Percentiles rank a stretch among this genome's conserved stretches.
Evolutionary conservation across 2,113 vertebrate species (phyloP).

Genomic region (Megaleporinus macrocephalus): DNA sequence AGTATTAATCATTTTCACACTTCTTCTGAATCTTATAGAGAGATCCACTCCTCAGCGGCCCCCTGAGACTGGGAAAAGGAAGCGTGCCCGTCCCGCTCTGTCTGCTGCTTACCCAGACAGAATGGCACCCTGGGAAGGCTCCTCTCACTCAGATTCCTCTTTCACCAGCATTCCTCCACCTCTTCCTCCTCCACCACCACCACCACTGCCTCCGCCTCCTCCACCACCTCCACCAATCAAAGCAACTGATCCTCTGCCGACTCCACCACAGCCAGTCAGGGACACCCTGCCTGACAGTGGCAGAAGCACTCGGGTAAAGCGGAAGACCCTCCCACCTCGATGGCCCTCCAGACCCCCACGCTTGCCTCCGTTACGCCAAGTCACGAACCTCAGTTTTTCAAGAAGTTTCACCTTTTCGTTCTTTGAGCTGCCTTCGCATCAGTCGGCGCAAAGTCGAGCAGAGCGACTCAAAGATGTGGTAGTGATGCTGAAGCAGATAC

Average conservation of each 20-base stretch:
- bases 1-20: no score
- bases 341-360: slow-evolving; percentile 55
- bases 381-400: slow-evolving; percentile 80
- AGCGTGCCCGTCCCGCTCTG: slow-evolving; percentile 43
- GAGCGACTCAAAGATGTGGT: slow-evolving; percentile 71
- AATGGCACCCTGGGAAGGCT: slow-evolving; percentile 77
- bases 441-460: slow-evolving; percentile 66
- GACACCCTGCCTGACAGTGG: neutral
- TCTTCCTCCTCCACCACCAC: slow-evolving; percentile 40
- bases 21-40: slow-evolving; percentile 13
- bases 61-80: slow-evolving; percentile 48
- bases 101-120: slow-evolving; percentile 56
- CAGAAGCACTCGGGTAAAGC: slow-evolving; percentile 38
- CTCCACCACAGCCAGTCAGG: slow-evolving; percentile 30
- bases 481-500: slow-evolving; percentile 71
- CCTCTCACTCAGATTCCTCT: slow-evolving; percentile 74
- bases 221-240: slow-evolving; percentile 43
- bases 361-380: slow-evolving; percentile 73
- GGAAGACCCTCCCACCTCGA: slow-evolving; percentile 54
- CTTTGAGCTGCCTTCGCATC: slow-evolving; percentile 81
- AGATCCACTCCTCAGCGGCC: slow-evolving; percentile 41
- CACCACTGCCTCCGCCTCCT: slow-evolving; percentile 28
- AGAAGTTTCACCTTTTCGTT: slow-evolving; percentile 84
- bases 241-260: slow-evolving; percentile 35
- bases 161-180: slow-evolving; percentile 65